Evolutionary conservation across 2,888 invertebrate species (phyloP).

Genomic region (Creontiades dilutus): DNA sequence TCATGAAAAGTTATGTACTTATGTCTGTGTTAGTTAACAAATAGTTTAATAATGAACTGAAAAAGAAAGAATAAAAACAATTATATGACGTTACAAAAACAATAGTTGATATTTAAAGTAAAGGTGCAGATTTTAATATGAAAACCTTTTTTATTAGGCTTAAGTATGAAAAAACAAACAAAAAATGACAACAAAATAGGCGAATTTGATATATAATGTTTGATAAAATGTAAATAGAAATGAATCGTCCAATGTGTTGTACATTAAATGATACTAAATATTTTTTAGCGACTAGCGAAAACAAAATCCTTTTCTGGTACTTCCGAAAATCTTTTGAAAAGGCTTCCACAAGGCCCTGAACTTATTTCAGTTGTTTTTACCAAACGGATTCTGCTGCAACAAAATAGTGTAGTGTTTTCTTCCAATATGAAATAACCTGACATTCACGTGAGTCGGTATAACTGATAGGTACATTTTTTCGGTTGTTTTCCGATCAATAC

Average conservation of each 20-base stretch:
- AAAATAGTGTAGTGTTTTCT: too few species aligned
- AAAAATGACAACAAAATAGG: conserved; percentile 67
- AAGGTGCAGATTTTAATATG: conserved; percentile 69
- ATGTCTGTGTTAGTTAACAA: conserved; percentile 72
- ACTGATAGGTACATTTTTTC: too few species aligned
- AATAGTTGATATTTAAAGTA: conserved; percentile 70
- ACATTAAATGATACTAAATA: conserved; percentile 64
- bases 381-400: too few species aligned
- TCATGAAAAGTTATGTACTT: conserved; percentile 72
- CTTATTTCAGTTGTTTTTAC: too few species aligned
- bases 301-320: conserved; percentile 18
- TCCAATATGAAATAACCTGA: too few species aligned
- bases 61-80: conserved; percentile 60
- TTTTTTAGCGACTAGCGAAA: conserved; percentile 53
- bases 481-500: too few species aligned
- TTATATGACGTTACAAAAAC: conserved; percentile 70
- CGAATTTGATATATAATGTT: conserved; percentile 69
- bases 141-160: conserved; percentile 62
- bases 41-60: conserved; percentile 69
- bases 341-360: conserved; percentile 44
- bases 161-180: conserved; percentile 49
- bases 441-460: too few species aligned
- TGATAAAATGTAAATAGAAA: conserved; percentile 73
- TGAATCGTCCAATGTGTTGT: conserved; percentile 74
- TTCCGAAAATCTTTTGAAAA: conserved; percentile 18